These are phyloP conservation scores for Trypoxylus dichotomus DNA, from an alignment of 1,140 invertebrate species.

Conservation along the genomic window DNA sequence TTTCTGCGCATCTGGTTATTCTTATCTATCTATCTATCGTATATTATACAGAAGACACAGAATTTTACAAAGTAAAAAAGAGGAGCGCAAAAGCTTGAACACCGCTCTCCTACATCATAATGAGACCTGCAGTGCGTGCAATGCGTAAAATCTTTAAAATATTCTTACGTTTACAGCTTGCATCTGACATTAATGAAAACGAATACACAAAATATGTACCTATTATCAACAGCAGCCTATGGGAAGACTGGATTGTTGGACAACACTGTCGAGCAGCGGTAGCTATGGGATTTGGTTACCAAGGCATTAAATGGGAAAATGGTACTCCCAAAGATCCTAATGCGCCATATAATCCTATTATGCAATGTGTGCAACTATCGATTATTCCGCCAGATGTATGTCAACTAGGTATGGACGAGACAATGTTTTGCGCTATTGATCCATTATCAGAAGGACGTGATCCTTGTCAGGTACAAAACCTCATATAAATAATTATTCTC, in stretches of 20 bases:
- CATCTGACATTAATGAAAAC: not conserved
- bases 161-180: not conserved
- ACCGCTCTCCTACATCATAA: too few relatives aligned
- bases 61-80: too few relatives aligned
- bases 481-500: too few relatives aligned
- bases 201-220: not conserved
- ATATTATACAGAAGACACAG: too few relatives aligned
- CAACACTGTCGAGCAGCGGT: not conserved
- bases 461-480: slow-evolving; percentile 9
- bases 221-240: not conserved
- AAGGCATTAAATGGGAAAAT: slow-evolving; percentile 9
- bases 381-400: not conserved
- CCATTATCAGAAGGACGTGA: not conserved
- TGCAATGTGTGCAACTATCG: slow-evolving; percentile 1
- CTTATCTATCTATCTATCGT: too few relatives aligned
- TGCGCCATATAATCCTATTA: not conserved
- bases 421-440: slow-evolving; percentile 27
- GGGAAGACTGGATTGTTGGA: not conserved
- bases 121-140: too few relatives aligned
- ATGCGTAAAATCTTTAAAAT: too few relatives aligned
- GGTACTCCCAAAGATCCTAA: not conserved
- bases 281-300: slow-evolving; percentile 18
- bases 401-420: not conserved
- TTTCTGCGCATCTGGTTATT: too few relatives aligned
- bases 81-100: too few relatives aligned